phyloP scores from a whole-genome alignment of 2,888 invertebrate species.

The Ametastegia equiseti region DNA sequence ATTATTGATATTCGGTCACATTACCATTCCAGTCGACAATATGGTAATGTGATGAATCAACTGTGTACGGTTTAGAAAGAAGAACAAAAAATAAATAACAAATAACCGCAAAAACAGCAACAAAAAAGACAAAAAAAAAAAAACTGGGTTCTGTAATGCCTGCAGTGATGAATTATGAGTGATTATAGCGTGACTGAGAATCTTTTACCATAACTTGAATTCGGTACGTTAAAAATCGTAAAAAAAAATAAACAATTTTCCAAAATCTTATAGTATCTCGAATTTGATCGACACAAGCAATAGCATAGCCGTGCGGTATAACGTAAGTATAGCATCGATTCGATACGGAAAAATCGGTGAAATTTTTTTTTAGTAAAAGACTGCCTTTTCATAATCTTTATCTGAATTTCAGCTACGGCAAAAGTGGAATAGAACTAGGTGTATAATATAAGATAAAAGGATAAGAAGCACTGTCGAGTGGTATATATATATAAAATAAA shows the following conservation, averaged over 20 bases:
- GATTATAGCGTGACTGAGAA: background rate
- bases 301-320: no score
- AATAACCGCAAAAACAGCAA: no score
- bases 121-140: background rate
- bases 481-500: slow-evolving; percentile 5
- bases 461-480: background rate
- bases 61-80: background rate
- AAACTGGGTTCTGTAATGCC: background rate
- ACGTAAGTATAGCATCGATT: background rate
- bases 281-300: background rate
- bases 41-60: background rate
- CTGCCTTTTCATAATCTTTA: background rate
- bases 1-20: background rate
- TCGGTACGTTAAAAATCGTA: background rate
- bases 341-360: background rate
- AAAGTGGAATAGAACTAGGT: background rate
- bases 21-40: background rate
- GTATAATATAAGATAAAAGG: background rate
- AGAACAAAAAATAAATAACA: background rate
- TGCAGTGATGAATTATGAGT: background rate
- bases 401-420: background rate
- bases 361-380: background rate
- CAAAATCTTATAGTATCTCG: background rate
- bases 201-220: background rate
- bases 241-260: background rate